Percentiles rank a stretch among this genome's conserved stretches.
Evolutionary conservation across 2,888 invertebrate species (phyloP).

Genomic region (Pediacus dermestoides): DNA sequence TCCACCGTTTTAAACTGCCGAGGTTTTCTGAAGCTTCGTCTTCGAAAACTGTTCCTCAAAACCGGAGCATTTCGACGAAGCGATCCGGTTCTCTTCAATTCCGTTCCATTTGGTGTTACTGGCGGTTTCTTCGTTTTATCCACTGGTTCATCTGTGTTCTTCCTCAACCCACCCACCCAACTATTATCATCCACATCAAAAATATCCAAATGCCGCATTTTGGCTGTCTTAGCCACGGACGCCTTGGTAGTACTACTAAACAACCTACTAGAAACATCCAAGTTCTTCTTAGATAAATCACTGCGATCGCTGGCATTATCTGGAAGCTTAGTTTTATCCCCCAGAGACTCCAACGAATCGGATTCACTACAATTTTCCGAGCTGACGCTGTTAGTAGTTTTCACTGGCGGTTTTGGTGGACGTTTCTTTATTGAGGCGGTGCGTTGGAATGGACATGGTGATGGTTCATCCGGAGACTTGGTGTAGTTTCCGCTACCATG

Average conservation of each 20-base stretch:
- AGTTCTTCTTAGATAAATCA: conserved; percentile 28
- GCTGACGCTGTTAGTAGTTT: conserved; percentile 50
- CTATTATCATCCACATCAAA: conserved; percentile 44
- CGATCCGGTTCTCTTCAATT: conserved; percentile 19
- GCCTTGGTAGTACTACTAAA: conserved; percentile 59
- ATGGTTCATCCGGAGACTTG: conserved; percentile 10
- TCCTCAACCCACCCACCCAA: conserved; percentile 37
- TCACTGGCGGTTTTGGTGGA: conserved; percentile 30
- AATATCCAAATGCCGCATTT: conserved; percentile 56
- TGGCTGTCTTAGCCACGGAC: conserved; percentile 59
- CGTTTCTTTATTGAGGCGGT: conserved; percentile 43
- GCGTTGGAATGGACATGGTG: conserved; percentile 44
- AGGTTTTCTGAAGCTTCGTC: conserved; percentile 52
- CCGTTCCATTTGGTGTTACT: conserved; percentile 14
- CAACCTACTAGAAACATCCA: conserved; percentile 51
- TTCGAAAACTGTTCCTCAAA: conserved; percentile 39
- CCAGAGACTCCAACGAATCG: conserved; percentile 58
- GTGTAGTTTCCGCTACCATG: conserved; percentile 66
- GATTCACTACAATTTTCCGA: conserved; percentile 66
- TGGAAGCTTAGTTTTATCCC: conserved; percentile 28
- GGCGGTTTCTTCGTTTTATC: conserved; percentile 20
- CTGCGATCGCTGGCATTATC: conserved; percentile 33
- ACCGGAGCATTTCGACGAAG: conserved; percentile 16
- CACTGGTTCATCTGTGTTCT: conserved; percentile 13
- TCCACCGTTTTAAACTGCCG: conserved; percentile 9